Evolutionary conservation across 2,888 invertebrate species (phyloP).

Genomic region (Stenchaetothrips biformis): DNA sequence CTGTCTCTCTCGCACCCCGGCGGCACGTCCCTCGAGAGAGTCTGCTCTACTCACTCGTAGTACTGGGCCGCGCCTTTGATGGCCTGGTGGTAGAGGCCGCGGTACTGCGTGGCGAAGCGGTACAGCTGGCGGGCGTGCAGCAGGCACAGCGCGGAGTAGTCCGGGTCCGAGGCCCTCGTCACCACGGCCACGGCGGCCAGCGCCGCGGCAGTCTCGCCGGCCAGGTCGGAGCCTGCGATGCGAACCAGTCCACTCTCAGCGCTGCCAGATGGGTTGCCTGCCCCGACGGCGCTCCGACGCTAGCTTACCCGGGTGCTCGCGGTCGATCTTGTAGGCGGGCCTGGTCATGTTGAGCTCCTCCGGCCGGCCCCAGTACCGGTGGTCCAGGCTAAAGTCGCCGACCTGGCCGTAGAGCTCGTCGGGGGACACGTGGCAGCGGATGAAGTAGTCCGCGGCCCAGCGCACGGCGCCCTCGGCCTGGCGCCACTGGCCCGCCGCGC

Average conservation of each 20-base stretch:
- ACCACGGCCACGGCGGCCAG: slow-evolving; percentile 53
- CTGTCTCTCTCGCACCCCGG: background rate
- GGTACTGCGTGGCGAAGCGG: slow-evolving; percentile 49
- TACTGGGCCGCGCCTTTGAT: slow-evolving; percentile 51
- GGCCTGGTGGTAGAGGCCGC: slow-evolving; percentile 51
- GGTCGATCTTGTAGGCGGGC: slow-evolving; percentile 55
- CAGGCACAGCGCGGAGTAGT: slow-evolving; percentile 47
- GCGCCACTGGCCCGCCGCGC: slow-evolving; percentile 48
- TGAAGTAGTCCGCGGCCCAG: slow-evolving; percentile 58
- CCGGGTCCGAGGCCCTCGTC: slow-evolving; percentile 47
- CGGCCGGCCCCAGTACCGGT: slow-evolving; percentile 57
- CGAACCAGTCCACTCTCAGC: background rate
- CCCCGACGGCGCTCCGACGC: background rate
- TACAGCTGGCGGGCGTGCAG: slow-evolving; percentile 52
- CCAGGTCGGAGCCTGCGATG: slow-evolving; percentile 53
- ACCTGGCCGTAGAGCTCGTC: slow-evolving; percentile 55
- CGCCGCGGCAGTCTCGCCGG: slow-evolving; percentile 57
- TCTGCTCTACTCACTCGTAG: slow-evolving; percentile 46
- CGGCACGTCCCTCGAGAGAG: background rate
- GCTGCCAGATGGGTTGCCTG: background rate
- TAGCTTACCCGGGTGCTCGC: slow-evolving; percentile 49
- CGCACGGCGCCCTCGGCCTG: slow-evolving; percentile 49
- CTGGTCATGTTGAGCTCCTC: slow-evolving; percentile 56
- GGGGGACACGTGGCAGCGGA: slow-evolving; percentile 53
- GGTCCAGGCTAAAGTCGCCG: slow-evolving; percentile 54